Conservation (phyloP, 2,888 invertebrate genomes). For the Imbricaverruca yamaguchii region DNA sequence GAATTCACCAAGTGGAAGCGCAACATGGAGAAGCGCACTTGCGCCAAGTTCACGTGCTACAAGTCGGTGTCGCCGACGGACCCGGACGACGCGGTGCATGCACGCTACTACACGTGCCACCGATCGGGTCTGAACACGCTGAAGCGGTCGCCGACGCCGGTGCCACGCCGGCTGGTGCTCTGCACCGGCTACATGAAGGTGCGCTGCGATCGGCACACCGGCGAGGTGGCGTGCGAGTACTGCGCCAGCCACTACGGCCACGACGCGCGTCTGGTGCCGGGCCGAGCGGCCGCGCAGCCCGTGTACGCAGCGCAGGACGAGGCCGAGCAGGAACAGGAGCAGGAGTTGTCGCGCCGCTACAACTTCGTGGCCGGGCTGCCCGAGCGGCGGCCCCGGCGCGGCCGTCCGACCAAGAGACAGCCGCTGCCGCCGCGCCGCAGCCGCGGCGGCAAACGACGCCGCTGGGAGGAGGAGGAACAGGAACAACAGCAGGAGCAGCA, state of each 20-base stretch:
- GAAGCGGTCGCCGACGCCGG: not conserved
- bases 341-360: not conserved
- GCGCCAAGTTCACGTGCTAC: constrained; percentile 6
- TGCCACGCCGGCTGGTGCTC: not conserved
- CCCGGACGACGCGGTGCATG: not conserved
- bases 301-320: not conserved
- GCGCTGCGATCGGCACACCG: not conserved
- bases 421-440: not conserved
- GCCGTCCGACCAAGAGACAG: not conserved
- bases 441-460: constrained; percentile 5
- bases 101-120: constrained; percentile 5
- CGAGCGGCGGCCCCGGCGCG: not conserved
- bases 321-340: not conserved
- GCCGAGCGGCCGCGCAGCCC: not conserved
- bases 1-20: constrained; percentile 2
- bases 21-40: constrained; percentile 13
- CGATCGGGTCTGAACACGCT: not conserved
- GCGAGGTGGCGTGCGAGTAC: constrained; percentile 27
- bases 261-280: constrained; percentile 5
- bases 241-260: constrained; percentile 29
- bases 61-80: not conserved
- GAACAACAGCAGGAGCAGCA: not conserved
- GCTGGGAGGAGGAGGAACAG: constrained; percentile 5
- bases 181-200: constrained; percentile 26
- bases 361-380: not conserved